Base-by-base conservation (phyloP, 2,113 vertebrate species). In the Epinephelus lanceolatus region DNA sequence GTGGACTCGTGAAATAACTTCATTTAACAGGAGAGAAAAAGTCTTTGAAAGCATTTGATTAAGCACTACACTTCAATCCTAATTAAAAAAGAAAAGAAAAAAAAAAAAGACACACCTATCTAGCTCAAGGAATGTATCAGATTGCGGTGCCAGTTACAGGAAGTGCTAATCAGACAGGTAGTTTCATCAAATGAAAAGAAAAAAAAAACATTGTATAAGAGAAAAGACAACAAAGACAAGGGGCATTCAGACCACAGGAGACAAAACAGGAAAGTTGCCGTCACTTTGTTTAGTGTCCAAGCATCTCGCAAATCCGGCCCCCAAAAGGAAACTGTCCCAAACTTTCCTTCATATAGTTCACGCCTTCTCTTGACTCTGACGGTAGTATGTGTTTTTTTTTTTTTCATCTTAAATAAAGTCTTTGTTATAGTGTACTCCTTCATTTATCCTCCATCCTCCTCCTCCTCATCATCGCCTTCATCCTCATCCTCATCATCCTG, bases 381-480 rank as follows among this genome's bases (percentile, higher is more conserved):
- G 85, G 80, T 92, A 88, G 83, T 77, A 84, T 89, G 86, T 89
- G 80, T 85, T 80, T 87, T 81, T 47, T 87, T 87, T 85, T 81
- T 84, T 69, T 71, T 90, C 84, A 89, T 86, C 80, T 95, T 93
- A 94, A 93, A 95, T 92, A 93, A 92, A 94, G 93, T 94, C 80
- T 93, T 93, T 93, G 89, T 90, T 89, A 93, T 92, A 92, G 88
- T 93, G 91, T 94, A 80, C 89, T 94, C 91, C 94, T 93, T 91
- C 86, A 91, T 93, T 86, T 86, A 80, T 74, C 87, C 89, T 90
- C 71, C 87, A 74, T 85, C 88, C 18, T 89, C 85, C 61, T 86
- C 78, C 53, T 85, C 86, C 17, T 79, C 82, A 2, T 51, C 86
- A 21, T 76, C 85, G 33, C 77, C 88, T 5, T 68, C 86, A 4